phyloP scores from a whole-genome alignment of 2,797 vertebrate genomes.

The Helostoma temminkii region DNA sequence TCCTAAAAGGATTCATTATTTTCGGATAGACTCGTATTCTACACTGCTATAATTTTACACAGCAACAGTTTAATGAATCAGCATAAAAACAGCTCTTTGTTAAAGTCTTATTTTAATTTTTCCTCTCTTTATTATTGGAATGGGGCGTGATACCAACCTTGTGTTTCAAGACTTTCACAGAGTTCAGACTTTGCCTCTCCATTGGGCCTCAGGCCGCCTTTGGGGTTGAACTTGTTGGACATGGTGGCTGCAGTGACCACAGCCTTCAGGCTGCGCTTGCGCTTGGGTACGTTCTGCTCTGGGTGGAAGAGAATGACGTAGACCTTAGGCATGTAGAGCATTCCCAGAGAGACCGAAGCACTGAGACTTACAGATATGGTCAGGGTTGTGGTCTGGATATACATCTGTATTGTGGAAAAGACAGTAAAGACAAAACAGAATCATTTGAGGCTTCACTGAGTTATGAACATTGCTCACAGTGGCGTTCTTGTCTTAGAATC shows the following conservation, averaged over 20 bases:
- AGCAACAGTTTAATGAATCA: slow-evolving; percentile 12
- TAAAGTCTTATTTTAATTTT: neutral
- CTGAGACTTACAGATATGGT: slow-evolving; percentile 97
- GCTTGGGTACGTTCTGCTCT: slow-evolving; percentile 97
- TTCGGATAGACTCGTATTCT: slow-evolving; percentile 16
- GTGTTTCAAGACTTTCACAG: slow-evolving; percentile 95
- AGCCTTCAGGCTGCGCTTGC: slow-evolving; percentile 96
- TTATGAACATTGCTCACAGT: neutral
- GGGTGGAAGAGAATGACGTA: slow-evolving; percentile 97
- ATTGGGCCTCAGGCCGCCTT: slow-evolving; percentile 92
- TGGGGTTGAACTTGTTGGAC: slow-evolving; percentile 98
- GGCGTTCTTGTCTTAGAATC: neutral
- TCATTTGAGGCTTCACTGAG: neutral
- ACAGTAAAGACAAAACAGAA: slow-evolving; percentile 28
- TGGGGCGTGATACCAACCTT: slow-evolving; percentile 83
- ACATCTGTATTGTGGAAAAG: slow-evolving; percentile 85
- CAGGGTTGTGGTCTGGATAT: slow-evolving; percentile 96
- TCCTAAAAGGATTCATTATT: slow-evolving; percentile 34
- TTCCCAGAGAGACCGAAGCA: slow-evolving; percentile 95
- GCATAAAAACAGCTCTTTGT: slow-evolving; percentile 8
- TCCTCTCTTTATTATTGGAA: neutral
- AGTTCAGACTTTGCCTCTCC: slow-evolving; percentile 97
- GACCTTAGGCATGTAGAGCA: slow-evolving; percentile 99
- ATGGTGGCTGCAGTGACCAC: slow-evolving; percentile 96
- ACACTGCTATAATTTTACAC: neutral